These are phyloP conservation scores for Idaea aversata DNA, from an alignment of 2,888 invertebrate genomes.

Conservation along the genomic window DNA sequence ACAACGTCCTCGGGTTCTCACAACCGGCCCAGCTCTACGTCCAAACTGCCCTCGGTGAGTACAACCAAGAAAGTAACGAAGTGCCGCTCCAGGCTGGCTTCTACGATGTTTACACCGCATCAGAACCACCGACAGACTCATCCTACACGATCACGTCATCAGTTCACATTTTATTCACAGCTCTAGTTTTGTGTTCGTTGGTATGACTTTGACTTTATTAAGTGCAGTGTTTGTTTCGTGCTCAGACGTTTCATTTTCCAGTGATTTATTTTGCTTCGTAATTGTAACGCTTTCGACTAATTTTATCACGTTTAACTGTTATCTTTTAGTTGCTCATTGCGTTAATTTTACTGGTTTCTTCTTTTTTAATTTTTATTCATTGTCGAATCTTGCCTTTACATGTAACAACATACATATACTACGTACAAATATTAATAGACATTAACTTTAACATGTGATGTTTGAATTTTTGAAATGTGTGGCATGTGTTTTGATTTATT, in stretches of 20 bases:
- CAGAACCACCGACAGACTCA: slow-evolving; percentile 55
- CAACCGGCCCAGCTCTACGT: slow-evolving; percentile 88
- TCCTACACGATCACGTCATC: slow-evolving; percentile 51
- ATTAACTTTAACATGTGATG: slow-evolving; percentile 25
- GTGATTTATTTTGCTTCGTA: slow-evolving; percentile 39
- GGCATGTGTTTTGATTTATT: slow-evolving; percentile 30
- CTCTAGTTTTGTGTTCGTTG: slow-evolving; percentile 58
- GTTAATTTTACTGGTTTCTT: slow-evolving; percentile 29
- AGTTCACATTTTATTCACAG: slow-evolving; percentile 53
- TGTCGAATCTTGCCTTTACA: slow-evolving; percentile 44
- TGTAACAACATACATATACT: slow-evolving; percentile 31
- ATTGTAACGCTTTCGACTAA: slow-evolving; percentile 39
- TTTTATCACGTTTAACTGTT: slow-evolving; percentile 37
- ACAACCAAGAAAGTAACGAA: slow-evolving; percentile 72
- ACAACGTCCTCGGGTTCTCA: slow-evolving; percentile 92
- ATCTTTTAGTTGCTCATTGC: slow-evolving; percentile 33
- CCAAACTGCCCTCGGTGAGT: slow-evolving; percentile 94
- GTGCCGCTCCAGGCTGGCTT: slow-evolving; percentile 71
- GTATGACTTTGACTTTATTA: slow-evolving; percentile 51
- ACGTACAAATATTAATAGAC: slow-evolving; percentile 30
- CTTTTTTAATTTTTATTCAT: slow-evolving; percentile 33
- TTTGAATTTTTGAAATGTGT: slow-evolving; percentile 26
- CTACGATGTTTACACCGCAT: slow-evolving; percentile 74
- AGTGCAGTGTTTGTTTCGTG: slow-evolving; percentile 49
- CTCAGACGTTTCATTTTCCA: slow-evolving; percentile 39